Evolutionary conservation across 2,113 vertebrate species (phyloP), one percentile per base, ranked within the genome.

Genomic region (Regulus satrapa): DNA sequence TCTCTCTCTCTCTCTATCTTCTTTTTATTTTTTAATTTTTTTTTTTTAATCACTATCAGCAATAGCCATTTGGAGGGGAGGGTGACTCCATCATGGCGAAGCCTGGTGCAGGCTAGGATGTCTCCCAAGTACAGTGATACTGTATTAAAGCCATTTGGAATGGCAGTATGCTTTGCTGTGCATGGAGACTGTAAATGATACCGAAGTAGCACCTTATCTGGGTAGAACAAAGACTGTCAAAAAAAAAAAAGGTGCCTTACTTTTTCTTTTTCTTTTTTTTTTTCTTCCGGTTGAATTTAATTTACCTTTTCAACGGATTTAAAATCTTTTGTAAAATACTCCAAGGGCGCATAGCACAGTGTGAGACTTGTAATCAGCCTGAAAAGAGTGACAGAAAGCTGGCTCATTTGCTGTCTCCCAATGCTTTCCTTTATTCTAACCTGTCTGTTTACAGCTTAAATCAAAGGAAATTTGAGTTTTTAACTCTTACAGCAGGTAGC

Each of bases 381-480:
- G 75, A 64, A 86, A 94, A 90, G 79, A 93, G 29, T 95, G 96
- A 96, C 94, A 97, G 95, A 92, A 95, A 89, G 20, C 85, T 97
- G 97, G 95, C 89, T 95, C 93, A 63, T 96, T 96, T 88, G 26
- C 75, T 84, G 90, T 92, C 59, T 94, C 79, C 90, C 58, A 73
- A 43, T 72, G 77, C 68, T 75, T 94, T 87, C 83, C 71, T 96
- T 97, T 97, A 90, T 96, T 73, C 88, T 76, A 76, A 84, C 68
- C 89, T 85, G 74, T 88, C 94, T 97, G 97, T 96, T 94, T 94
- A 92, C 75, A 92, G 87, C 58, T 94, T 90, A 95, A 96, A 97
- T 93, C 94, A 91, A 72, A 90, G 69, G 59, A 74, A 96, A 78
- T 84, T 46, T 73, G 78, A 72, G 91, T 81, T 69, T 96, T 95